These are phyloP conservation scores for Istiophorus platypterus DNA, from an alignment of 2,113 vertebrate species.

Conservation along the genomic window DNA sequence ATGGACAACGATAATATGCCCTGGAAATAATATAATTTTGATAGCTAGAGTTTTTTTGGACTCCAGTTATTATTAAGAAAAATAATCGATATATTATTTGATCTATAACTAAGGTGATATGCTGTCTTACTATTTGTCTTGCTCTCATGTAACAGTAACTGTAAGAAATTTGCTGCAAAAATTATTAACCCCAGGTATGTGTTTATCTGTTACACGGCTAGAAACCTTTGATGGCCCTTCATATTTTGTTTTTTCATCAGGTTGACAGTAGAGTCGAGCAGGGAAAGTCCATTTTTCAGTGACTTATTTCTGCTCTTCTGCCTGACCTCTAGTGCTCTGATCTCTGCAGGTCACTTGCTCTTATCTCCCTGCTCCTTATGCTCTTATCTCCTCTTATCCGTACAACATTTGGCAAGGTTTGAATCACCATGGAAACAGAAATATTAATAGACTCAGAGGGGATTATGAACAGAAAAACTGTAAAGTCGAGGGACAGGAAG, in stretches of 20 bases:
- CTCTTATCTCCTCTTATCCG: constrained; percentile 80
- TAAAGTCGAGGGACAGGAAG: constrained; percentile 65
- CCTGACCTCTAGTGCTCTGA: constrained; percentile 76
- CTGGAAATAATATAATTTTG: background rate
- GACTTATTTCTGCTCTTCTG: constrained; percentile 64
- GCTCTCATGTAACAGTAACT: constrained; percentile 15
- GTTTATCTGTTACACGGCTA: constrained; percentile 8
- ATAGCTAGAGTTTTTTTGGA: background rate
- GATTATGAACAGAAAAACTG: constrained; percentile 72
- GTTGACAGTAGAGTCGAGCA: constrained; percentile 36
- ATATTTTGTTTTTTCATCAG: constrained; percentile 25
- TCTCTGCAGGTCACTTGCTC: constrained; percentile 76
- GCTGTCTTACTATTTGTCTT: background rate
- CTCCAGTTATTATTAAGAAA: background rate
- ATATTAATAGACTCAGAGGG: constrained; percentile 78
- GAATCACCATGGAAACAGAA: constrained; percentile 80
- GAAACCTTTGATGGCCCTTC: constrained; percentile 10
- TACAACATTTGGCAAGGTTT: constrained; percentile 71
- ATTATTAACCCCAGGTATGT: background rate
- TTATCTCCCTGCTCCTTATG: constrained; percentile 77
- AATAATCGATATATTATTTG: too few relatives aligned
- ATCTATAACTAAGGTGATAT: too few relatives aligned
- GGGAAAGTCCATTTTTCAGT: constrained; percentile 62
- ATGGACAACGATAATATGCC: background rate
- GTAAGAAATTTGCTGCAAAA: constrained; percentile 27